A percentile compares a stretch with the other conserved stretches of the same genome.
Evolutionary conservation across 2,888 invertebrate species (phyloP).

Genomic region (Scrobipalpa atriplicella): DNA sequence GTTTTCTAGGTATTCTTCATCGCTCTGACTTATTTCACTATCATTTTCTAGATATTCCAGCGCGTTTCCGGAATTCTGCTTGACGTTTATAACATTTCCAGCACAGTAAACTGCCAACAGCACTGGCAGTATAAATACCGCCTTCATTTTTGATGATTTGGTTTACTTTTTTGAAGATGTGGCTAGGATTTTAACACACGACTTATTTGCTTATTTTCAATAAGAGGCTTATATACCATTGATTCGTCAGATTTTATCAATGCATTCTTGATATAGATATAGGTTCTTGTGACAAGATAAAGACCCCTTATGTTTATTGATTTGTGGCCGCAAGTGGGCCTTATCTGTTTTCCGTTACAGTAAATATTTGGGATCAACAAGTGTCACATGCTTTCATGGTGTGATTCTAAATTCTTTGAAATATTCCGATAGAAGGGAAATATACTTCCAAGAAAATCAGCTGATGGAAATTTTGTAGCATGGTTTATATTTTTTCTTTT

Average conservation of each 20-base stretch:
- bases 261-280: neutral
- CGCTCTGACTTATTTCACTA: neutral
- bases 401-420: too few species aligned
- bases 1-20: neutral
- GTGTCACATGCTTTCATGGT: neutral
- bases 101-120: slow-evolving; percentile 50
- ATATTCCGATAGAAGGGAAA: too few species aligned
- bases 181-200: neutral
- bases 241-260: neutral
- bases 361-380: neutral
- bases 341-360: neutral
- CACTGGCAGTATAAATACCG: slow-evolving; percentile 49
- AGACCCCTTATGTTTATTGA: neutral
- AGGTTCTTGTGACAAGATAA: slow-evolving; percentile 10
- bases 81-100: slow-evolving; percentile 40
- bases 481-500: too few species aligned
- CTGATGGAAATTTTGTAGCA: too few species aligned
- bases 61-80: neutral
- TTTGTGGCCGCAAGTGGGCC: neutral
- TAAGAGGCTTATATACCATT: slow-evolving; percentile 12
- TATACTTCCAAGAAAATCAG: too few species aligned
- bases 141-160: slow-evolving; percentile 47
- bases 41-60: neutral
- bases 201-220: neutral
- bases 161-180: neutral